Evolutionary conservation across 2,113 vertebrate genomes (phyloP), one percentile per base, ranked within the genome.

Genomic region (Psephotus haematonotus): DNA sequence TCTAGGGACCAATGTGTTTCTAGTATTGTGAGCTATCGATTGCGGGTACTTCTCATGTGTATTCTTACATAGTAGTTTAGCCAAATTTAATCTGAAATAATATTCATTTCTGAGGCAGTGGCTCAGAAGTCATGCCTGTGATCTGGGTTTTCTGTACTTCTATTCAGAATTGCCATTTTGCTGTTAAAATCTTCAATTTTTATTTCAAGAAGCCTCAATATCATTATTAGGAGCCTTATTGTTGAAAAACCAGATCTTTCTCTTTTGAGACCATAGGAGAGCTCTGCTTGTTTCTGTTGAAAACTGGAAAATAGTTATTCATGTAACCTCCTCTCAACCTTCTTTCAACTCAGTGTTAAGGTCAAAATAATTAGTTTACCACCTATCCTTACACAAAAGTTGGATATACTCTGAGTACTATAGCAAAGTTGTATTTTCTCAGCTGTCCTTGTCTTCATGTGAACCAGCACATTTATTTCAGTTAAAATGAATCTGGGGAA

Each of bases 191-290:
- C 35, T 82, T 72, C n/a, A 49, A 0, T 72, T 84, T 25, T 88
- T 74, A 17, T 47, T 83, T 93, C 64, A 88, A 43, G 64, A 77
- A 69, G 17, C 44, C 90, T 88, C n/a, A 81, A 5, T 22, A 14
- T 88, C 46, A 67, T 35, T 33, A 88, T 86, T 69, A 69, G 50
- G 41, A 75, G 10, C 50, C 70, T 75, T 88, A 10, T 11, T 79
- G 35, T 23, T 84, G 65, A 82, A 86, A 94, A 44, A 65, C 81
- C 80, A 72, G 46, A 35, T 63, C 49, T 86, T 93, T 74, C 19
- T 75, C 43, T 90, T 88, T 60, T 19, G 43, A 39, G 72, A 50
- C 29, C 33, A 22, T 74, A 46, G 9, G 10, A 77, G 52, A 55
- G 29, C 2, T 4, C 43, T 95, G 64, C 10, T 10, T 86, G 11